These are phyloP conservation scores for Sipunculus nudus DNA, from an alignment of 2,888 invertebrate species.

Conservation along the genomic window DNA sequence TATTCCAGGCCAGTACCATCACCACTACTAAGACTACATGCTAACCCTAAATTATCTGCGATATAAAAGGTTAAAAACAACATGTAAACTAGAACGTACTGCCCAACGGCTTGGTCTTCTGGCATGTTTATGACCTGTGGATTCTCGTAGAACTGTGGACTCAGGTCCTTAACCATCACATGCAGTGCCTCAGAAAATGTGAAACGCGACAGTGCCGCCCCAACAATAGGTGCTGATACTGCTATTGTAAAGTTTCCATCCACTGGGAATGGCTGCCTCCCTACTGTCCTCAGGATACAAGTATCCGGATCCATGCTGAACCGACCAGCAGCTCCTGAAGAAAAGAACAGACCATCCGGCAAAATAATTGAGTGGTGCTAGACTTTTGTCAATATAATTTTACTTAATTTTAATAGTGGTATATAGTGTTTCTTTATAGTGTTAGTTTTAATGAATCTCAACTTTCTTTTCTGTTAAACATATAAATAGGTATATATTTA, in stretches of 20 bases:
- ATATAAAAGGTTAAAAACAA: too few species aligned
- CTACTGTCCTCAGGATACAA: conserved; percentile 29
- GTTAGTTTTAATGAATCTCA: too few species aligned
- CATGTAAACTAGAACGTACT: too few species aligned
- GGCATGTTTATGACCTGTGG: conserved; percentile 28
- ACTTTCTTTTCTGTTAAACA: too few species aligned
- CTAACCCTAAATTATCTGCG: too few species aligned
- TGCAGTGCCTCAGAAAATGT: conserved; percentile 33
- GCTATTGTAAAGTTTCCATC: conserved; percentile 22
- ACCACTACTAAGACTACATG: too few species aligned
- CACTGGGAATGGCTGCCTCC: conserved; percentile 23
- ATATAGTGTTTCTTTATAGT: too few species aligned
- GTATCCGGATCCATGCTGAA: conserved; percentile 33
- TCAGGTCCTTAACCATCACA: conserved; percentile 21
- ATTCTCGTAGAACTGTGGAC: conserved; percentile 32
- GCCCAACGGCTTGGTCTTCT: too few species aligned
- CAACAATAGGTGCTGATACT: conserved; percentile 33
- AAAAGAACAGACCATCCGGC: not conserved
- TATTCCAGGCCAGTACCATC: not conserved
- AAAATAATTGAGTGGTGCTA: too few species aligned
- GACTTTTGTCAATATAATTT: too few species aligned
- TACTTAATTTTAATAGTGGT: too few species aligned
- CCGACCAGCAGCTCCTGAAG: conserved; percentile 21
- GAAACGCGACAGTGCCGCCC: not conserved
- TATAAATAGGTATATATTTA: too few species aligned